Evolutionary conservation across 1,140 invertebrate species (phyloP).

Genomic region (Sycophila sp.): DNA sequence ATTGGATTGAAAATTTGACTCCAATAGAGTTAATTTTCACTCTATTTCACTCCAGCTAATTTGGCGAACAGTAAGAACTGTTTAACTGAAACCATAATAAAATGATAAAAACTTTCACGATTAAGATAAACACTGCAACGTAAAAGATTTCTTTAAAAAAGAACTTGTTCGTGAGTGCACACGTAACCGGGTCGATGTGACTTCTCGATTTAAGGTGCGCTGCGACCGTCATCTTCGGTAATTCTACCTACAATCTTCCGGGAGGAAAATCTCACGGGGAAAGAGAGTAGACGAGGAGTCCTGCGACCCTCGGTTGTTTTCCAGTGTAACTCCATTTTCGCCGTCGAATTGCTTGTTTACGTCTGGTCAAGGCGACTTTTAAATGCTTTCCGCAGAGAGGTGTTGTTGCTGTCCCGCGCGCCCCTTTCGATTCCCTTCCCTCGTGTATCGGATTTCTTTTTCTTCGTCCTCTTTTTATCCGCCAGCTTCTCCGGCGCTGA

Average conservation of each 20-base stretch:
- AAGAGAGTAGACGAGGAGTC: neutral
- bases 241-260: neutral
- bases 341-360: slow-evolving; percentile 43
- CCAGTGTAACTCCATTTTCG: slow-evolving; percentile 35
- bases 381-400: neutral
- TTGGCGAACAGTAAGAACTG: too few species aligned
- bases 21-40: too few species aligned
- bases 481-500: neutral
- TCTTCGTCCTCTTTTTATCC: neutral
- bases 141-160: too few species aligned
- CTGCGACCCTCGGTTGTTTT: neutral
- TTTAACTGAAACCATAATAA: too few species aligned
- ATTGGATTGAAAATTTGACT: too few species aligned
- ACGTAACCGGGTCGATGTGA: too few species aligned
- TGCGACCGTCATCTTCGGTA: too few species aligned
- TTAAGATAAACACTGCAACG: too few species aligned
- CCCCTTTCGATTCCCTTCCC: neutral
- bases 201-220: neutral
- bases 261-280: neutral
- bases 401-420: too few species aligned
- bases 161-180: too few species aligned
- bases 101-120: too few species aligned
- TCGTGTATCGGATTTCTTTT: slow-evolving; percentile 2
- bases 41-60: too few species aligned
- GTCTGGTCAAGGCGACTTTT: neutral